Evolutionary conservation across 2,113 vertebrate genomes (phyloP), one percentile per base, ranked within the genome.

Genomic region (Catharus fuscescens): DNA sequence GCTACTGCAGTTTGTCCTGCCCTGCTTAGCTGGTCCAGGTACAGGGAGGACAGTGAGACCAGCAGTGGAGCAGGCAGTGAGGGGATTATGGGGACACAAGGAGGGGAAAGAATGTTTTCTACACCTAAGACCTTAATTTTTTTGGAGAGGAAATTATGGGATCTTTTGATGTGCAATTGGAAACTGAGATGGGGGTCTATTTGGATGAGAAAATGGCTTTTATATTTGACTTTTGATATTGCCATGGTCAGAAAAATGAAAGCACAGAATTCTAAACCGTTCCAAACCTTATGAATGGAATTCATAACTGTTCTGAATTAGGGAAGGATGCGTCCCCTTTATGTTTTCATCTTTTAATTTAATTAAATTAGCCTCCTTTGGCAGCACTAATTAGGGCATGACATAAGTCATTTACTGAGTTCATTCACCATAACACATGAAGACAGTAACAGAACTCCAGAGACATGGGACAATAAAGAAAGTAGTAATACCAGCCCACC

Each of bases 261-360:
- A 91, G 34, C 14, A 8, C 6, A 45, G 82, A 93, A 67, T 38
- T 65, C 18, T 87, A 92, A 97, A 87, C 54, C 44, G 25, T 86
- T 90, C 81, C 72, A 86, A 67, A 94, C 88, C 79, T 95, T 89
- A 44, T 61, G 84, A 88, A 84, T 2, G 7, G 88, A 90, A 85
- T 80, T 92, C 28, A 24, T 81, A 86, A 50, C 47, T 84, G 53
- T 78, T 96, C 64, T 78, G 38, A 71, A 73, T 95, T 88, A 96
- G 47, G 69, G 56, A 13, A 71, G 15, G 50, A 62, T 65, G 42
- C 26, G 5, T 64, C 10, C 38, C 29, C 32, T 92, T 80, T 87
- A n/a, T 73, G 56, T 88, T 62, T 88, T 91, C 86, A 50, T 65
- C 67, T 90, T 86, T 28, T 70, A 66, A 78, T 88, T 76, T 71